These are phyloP conservation scores for Dione vanillae DNA, from an alignment of 2,888 invertebrate genomes.

Conservation along the genomic window DNA sequence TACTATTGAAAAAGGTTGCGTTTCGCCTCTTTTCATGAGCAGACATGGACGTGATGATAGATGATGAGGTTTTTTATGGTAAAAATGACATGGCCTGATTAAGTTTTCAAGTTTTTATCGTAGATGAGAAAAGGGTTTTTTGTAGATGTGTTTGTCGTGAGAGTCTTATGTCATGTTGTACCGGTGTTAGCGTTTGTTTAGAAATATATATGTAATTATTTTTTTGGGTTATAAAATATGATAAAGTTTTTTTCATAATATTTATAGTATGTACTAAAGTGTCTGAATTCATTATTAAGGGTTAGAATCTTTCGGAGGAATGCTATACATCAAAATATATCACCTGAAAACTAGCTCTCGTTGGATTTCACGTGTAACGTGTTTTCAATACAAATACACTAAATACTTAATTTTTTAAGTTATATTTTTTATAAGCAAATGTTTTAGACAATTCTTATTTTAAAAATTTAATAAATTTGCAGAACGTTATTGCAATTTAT, in stretches of 20 bases:
- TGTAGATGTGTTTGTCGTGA: slow-evolving; percentile 7
- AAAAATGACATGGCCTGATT: slow-evolving; percentile 41
- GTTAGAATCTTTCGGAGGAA: background rate
- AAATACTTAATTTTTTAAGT: background rate
- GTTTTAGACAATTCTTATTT: no score
- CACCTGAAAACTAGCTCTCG: background rate
- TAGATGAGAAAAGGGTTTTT: slow-evolving; percentile 1
- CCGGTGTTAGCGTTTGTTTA: background rate
- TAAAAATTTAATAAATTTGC: no score
- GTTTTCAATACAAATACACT: background rate
- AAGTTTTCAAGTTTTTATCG: slow-evolving; percentile 39
- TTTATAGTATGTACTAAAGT: background rate
- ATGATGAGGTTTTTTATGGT: slow-evolving; percentile 48
- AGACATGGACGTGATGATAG: slow-evolving; percentile 49
- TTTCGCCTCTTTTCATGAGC: slow-evolving; percentile 48
- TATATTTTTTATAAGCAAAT: background rate
- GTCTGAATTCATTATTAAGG: background rate
- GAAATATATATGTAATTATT: background rate
- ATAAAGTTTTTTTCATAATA: background rate
- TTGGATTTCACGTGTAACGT: no score
- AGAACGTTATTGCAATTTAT: background rate
- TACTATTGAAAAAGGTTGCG: slow-evolving; percentile 51
- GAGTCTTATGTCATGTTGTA: slow-evolving; percentile 1
- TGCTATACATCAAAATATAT: background rate
- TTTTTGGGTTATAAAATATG: no score